Conservation (phyloP, 2,888 invertebrate species). For the Onchidella celtica region DNA sequence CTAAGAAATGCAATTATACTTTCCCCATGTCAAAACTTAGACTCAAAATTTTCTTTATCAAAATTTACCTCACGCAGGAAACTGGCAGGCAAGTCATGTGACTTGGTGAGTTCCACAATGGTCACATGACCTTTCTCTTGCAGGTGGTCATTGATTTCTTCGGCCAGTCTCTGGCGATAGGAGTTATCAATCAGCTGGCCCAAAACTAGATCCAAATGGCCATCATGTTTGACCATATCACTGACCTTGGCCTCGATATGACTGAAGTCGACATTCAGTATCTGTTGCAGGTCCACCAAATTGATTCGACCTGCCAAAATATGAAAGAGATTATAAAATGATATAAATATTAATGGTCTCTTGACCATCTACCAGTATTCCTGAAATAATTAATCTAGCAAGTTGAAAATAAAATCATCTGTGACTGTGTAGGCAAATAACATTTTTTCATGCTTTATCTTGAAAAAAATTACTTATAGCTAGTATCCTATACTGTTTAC, state of each 20-base stretch:
- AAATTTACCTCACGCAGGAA: constrained; percentile 87
- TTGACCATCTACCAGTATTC: no score
- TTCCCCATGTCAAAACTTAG: no score
- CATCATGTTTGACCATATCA: constrained; percentile 86
- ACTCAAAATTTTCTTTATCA: background rate
- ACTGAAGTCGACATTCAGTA: constrained; percentile 92
- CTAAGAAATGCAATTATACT: no score
- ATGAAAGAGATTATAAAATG: background rate
- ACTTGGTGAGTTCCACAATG: constrained; percentile 91
- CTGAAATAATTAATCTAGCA: no score
- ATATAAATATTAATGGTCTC: background rate
- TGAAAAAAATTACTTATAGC: no score
- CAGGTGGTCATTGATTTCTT: constrained; percentile 95
- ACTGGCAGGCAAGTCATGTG: constrained; percentile 95
- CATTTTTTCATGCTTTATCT: no score
- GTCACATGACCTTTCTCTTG: constrained; percentile 89
- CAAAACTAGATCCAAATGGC: constrained; percentile 88
- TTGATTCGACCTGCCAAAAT: constrained; percentile 88
- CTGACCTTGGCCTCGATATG: constrained; percentile 86
- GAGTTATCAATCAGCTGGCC: constrained; percentile 92
- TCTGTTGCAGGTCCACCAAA: constrained; percentile 92
- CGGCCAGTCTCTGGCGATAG: constrained; percentile 90
- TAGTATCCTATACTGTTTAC: no score
- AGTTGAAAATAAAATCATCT: no score
- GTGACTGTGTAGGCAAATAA: no score